Percentiles rank a stretch among this genome's conserved stretches.
Conservation (phyloP, 2,888 invertebrate genomes). For the Ornithoptera priamus region DNA sequence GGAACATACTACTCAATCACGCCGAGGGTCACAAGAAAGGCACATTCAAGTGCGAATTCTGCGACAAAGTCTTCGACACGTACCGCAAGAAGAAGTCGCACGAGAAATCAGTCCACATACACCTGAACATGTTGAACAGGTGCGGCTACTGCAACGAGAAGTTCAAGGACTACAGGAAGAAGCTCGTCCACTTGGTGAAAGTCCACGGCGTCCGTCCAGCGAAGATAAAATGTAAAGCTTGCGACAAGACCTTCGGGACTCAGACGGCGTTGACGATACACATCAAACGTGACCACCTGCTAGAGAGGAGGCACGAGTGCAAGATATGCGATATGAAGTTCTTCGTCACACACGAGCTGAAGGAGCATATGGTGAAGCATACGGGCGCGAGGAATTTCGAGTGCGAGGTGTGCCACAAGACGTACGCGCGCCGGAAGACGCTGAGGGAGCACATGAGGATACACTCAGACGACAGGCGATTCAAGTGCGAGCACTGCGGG, state of each 20-base stretch:
- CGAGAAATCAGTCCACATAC: slow-evolving; percentile 56
- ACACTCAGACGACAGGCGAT: slow-evolving; percentile 45
- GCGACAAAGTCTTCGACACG: slow-evolving; percentile 59
- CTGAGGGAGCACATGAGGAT: slow-evolving; percentile 47
- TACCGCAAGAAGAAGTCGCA: slow-evolving; percentile 58
- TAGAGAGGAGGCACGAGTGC: slow-evolving; percentile 45
- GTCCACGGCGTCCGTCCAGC: slow-evolving; percentile 39
- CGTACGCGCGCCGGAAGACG: slow-evolving; percentile 40
- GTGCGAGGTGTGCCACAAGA: slow-evolving; percentile 45
- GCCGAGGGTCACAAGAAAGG: slow-evolving; percentile 44
- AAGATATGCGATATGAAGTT: slow-evolving; percentile 44
- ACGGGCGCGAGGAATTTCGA: slow-evolving; percentile 38
- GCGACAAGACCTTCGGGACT: slow-evolving; percentile 42
- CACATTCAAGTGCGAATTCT: slow-evolving; percentile 49
- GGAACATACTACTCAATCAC: slow-evolving; percentile 34
- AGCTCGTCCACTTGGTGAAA: slow-evolving; percentile 40
- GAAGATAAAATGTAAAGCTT: slow-evolving; percentile 42
- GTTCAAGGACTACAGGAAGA: slow-evolving; percentile 45
- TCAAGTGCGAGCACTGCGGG: slow-evolving; percentile 44
- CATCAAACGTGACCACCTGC: slow-evolving; percentile 50
- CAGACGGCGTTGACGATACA: slow-evolving; percentile 41
- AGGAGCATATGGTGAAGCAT: slow-evolving; percentile 45
- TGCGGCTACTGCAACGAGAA: slow-evolving; percentile 47
- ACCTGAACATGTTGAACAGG: slow-evolving; percentile 44
- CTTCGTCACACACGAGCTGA: slow-evolving; percentile 39